A percentile compares a stretch with the other conserved stretches of the same genome.
Conservation (phyloP, 1,140 invertebrate species). For the Lordiphosa clarofinis region DNA sequence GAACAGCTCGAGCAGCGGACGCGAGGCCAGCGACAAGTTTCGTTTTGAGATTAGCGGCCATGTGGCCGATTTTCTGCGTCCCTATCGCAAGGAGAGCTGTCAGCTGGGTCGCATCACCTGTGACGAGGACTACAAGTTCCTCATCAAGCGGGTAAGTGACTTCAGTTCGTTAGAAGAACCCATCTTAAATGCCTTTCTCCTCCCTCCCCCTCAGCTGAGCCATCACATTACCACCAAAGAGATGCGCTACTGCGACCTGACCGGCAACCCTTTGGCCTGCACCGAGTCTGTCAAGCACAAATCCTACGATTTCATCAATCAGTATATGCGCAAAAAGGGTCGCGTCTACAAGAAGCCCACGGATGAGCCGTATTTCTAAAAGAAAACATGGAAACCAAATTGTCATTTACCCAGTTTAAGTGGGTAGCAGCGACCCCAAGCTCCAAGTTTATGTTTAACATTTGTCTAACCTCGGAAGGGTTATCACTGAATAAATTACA, state of each 20-base stretch:
- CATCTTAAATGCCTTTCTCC: background rate
- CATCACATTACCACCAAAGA: constrained; percentile 98
- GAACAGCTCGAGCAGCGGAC: constrained; percentile 14
- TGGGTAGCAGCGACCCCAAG: too few species aligned
- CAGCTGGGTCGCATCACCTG: constrained; percentile 90
- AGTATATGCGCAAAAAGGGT: constrained; percentile 97
- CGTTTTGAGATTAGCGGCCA: constrained; percentile 91
- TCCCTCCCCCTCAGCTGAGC: constrained; percentile 85
- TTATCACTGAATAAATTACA: too few species aligned
- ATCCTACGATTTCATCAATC: constrained; percentile 95
- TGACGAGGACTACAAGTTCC: constrained; percentile 96
- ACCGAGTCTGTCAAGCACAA: constrained; percentile 95
- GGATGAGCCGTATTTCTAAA: constrained; percentile 34
- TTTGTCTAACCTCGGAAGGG: too few species aligned
- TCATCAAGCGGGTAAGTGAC: constrained; percentile 93
- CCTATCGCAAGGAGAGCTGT: constrained; percentile 90
- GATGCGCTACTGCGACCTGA: constrained; percentile 92
- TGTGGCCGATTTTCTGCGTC: constrained; percentile 95
- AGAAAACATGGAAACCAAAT: too few species aligned
- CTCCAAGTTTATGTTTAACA: too few species aligned
- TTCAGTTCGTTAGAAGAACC: background rate
- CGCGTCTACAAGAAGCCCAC: constrained; percentile 61
- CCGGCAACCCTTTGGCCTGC: constrained; percentile 90
- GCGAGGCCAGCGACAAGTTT: constrained; percentile 89
- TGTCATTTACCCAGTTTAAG: too few species aligned